Evolutionary conservation across 2,113 vertebrate genomes (phyloP), one percentile per base, ranked within the genome.

Genomic region (Polyodon spathula): DNA sequence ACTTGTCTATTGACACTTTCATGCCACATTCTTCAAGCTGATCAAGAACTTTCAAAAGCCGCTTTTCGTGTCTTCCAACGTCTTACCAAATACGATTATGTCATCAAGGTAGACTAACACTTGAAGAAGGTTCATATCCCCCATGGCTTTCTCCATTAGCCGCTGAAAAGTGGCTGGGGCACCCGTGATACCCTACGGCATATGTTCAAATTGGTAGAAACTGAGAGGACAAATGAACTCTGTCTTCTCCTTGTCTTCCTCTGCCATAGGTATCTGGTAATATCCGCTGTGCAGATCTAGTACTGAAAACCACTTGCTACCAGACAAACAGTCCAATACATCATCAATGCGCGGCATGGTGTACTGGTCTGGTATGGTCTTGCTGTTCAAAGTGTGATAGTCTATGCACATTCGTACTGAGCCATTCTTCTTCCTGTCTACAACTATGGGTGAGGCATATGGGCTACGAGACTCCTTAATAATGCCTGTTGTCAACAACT

Each of bases 51-150:
- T 53, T 53, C 12, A 53, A 16, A 7, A 53, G 14, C 3, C 51
- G 51, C 16, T 53, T 1, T 14, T 5, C 51, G 14, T 53, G 51
- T 5, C 54, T 37, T 64, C 46, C 10, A 52, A 37, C 5, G 62
- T 64, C 17, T 58, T 50, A 9, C 38, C 46, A 40, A 64, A 59
- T 12, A 52, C 11, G 9, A 58, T 59, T 5, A 64, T 6, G 39
- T 64, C 48, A 53, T 64, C 56, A 3, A 53, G 51, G 14, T 53
- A 53, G 7, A 53, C 51, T 11, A 53, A 8, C 7, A 53, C 51
- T 16, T 53, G 51, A 2, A 8, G 15, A 12, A 53, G 15, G 4
- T 53, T 14, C 63, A 58, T 64, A 37, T 59, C 46, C 43, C 54
- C 44, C 27, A 27, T 27, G 27, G 27, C 27, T 27, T 27, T 27